A percentile compares a stretch with the other conserved stretches of the same genome.
Evolutionary conservation across 2,113 vertebrate species (phyloP).

Genomic region (Suncus etruscus): DNA sequence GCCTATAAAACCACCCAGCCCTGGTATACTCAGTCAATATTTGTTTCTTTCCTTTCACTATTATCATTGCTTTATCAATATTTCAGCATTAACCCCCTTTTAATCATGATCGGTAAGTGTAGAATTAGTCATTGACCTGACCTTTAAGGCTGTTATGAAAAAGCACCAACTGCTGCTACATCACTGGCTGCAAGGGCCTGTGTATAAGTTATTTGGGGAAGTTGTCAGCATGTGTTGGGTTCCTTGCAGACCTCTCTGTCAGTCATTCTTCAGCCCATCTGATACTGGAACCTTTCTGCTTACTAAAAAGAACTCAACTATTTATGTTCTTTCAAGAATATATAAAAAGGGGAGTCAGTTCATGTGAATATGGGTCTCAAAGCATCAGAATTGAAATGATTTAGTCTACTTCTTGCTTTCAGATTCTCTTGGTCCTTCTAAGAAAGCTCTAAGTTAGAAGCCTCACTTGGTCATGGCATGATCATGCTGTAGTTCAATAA

Average conservation of each 20-base stretch:
- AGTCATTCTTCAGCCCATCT: constrained; percentile 73
- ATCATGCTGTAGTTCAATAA: constrained; percentile 73
- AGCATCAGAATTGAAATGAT: constrained; percentile 78
- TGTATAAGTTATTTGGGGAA: constrained; percentile 75
- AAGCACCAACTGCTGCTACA: constrained; percentile 56
- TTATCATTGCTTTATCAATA: background rate
- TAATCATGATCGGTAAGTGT: background rate
- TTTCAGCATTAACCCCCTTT: background rate
- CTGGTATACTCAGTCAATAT: background rate
- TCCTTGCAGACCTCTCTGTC: constrained; percentile 69
- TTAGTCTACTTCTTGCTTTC: constrained; percentile 65
- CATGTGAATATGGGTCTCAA: constrained; percentile 79
- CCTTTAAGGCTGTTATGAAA: constrained; percentile 48
- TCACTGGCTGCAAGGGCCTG: constrained; percentile 56
- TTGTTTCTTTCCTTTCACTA: constrained; percentile 1
- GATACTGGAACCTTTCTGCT: constrained; percentile 72
- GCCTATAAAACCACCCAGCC: background rate
- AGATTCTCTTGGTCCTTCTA: constrained; percentile 72
- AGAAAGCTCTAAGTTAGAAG: constrained; percentile 71
- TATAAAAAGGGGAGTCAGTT: constrained; percentile 57
- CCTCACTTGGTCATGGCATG: constrained; percentile 60
- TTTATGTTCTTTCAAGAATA: constrained; percentile 71
- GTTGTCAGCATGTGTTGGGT: constrained; percentile 71
- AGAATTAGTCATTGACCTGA: constrained; percentile 3
- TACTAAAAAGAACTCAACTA: constrained; percentile 73